Evolutionary conservation across 2,113 vertebrate genomes (phyloP), one percentile per base, ranked within the genome.

Genomic region (Pomatorhinus ruficollis): DNA sequence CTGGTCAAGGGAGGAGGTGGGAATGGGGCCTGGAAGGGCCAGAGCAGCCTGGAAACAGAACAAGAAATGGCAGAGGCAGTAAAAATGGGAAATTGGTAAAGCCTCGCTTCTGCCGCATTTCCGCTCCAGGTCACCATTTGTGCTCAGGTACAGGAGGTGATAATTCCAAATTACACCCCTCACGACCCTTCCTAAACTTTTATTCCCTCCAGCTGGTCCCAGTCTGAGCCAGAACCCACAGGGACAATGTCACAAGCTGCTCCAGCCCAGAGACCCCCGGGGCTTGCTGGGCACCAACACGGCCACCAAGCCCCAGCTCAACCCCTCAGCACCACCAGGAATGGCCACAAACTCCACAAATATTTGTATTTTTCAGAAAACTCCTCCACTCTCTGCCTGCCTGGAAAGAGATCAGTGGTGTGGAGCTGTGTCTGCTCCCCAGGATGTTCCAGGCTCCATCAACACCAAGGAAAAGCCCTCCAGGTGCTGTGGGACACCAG

Each of bases 401-500:
- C 7, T 15, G 3, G 8, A 10, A 22, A 25, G 12, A 1, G 3
- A 2, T 2, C n/a, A 33, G 1, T 0, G 1, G 3, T 7, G 16
- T 1, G 6, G 33, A 16, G 15, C 2, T 25, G 5, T 4, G 24
- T 30, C 10, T 30, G 6, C 18, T 37, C 31, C 17, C 11, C 54
- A 56, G 56, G 17, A 79, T 0, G 1, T 25, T 49, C 30, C n/a
- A 44, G 3, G 0, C 37, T 27, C 7, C 1, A 15, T 2, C 3
- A 1, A 0, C 7, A 30, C 19, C 11, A 2, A 9, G 4, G 9
- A 24, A 52, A 57, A 2, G 3, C 1, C 27, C 18, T 2, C 11
- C 21, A 50, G 6, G 8, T 27, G 23, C 1, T 19, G 7, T 2
- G 7, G 2, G 1, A 12, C 17, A 19, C 8, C 18, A 44, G 24